Evolutionary conservation across 2,113 vertebrate species (phyloP).

Genomic region (Chaetorhynchus papuensis): DNA sequence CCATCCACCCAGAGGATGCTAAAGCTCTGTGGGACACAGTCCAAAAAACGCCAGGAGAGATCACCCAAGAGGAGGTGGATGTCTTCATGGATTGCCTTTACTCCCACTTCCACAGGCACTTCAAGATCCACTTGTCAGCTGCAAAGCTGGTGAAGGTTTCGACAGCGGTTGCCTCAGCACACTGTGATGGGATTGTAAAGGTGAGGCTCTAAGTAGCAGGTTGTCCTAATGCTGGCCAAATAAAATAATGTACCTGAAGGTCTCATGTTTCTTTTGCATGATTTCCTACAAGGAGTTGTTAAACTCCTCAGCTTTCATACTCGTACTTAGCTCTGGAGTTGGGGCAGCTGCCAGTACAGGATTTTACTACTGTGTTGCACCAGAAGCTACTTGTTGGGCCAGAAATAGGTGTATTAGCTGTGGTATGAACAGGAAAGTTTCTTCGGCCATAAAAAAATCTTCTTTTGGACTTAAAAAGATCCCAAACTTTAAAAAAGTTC

Average conservation of each 20-base stretch:
- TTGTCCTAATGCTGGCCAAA: not conserved
- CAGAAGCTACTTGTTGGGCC: not conserved
- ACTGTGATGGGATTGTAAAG: slow-evolving; percentile 86
- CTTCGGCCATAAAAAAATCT: not conserved
- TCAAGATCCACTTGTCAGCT: slow-evolving; percentile 84
- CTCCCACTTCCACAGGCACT: slow-evolving; percentile 89
- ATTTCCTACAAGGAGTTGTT: not conserved
- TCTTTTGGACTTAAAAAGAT: not conserved
- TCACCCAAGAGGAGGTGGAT: slow-evolving; percentile 83
- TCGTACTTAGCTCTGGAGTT: not conserved
- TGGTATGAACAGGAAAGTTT: not conserved
- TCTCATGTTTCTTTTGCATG: not conserved
- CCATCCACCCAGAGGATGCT: slow-evolving; percentile 81
- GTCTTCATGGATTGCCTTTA: slow-evolving; percentile 82
- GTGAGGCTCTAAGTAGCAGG: slow-evolving; percentile 54
- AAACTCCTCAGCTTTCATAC: not conserved
- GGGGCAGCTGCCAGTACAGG: not conserved
- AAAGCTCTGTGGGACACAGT: slow-evolving; percentile 86
- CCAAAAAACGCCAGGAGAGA: slow-evolving; percentile 68
- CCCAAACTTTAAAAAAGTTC: not conserved
- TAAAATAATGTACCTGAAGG: not conserved
- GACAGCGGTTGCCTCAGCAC: slow-evolving; percentile 83
- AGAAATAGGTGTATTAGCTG: not conserved
- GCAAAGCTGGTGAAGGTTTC: slow-evolving; percentile 82
- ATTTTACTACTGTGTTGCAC: not conserved